Percentiles rank a stretch among this genome's conserved stretches.
These are phyloP conservation scores for Venustaconcha ellipsiformis DNA, from an alignment of 1,140 invertebrate species.

Conservation along the genomic window DNA sequence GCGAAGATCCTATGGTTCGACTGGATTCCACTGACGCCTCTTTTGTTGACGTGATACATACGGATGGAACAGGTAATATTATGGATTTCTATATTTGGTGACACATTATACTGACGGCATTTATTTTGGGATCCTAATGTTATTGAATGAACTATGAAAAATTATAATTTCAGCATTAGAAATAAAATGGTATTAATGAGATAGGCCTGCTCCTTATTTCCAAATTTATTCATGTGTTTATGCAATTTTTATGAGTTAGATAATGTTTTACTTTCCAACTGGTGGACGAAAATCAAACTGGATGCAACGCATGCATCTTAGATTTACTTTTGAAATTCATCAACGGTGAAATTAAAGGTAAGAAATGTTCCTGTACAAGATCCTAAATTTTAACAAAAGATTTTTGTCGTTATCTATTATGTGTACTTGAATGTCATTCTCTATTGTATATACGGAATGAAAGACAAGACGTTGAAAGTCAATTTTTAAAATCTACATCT, in stretches of 20 bases:
- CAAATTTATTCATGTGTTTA: neutral
- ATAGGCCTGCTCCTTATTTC: neutral
- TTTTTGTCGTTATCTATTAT: too few relatives aligned
- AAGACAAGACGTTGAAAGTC: too few relatives aligned
- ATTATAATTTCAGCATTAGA: neutral
- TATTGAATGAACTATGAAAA: neutral
- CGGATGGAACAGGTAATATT: slow-evolving; percentile 74
- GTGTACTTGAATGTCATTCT: too few relatives aligned
- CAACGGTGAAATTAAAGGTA: too few relatives aligned
- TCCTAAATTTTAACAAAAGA: too few relatives aligned
- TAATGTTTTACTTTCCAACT: neutral
- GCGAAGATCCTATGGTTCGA: slow-evolving; percentile 64
- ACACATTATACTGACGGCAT: neutral
- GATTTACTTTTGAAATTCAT: too few relatives aligned
- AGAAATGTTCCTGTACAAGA: too few relatives aligned
- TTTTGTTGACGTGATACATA: slow-evolving; percentile 96
- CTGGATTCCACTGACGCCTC: slow-evolving; percentile 78
- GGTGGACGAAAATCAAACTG: neutral
- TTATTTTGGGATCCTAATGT: neutral
- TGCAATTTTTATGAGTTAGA: neutral
- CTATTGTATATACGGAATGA: too few relatives aligned
- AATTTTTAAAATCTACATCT: too few relatives aligned
- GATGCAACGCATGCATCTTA: neutral
- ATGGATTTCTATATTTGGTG: neutral
- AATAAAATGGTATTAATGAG: neutral